Evolutionary conservation across 2,797 vertebrate genomes (phyloP), one percentile per base, ranked within the genome.

Genomic region (Characodon lateralis): DNA sequence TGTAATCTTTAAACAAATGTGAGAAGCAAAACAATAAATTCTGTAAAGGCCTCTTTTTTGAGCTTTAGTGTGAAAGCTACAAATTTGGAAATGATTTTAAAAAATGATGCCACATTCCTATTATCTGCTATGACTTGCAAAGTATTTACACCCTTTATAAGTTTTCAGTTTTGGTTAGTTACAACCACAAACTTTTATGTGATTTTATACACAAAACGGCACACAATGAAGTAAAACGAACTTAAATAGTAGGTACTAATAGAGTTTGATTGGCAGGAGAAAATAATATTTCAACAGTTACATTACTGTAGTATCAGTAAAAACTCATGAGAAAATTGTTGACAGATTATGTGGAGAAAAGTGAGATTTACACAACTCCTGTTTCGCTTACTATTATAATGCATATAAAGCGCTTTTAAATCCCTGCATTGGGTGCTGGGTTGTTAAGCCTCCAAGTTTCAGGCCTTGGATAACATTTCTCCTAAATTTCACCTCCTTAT

Each of bases 1-100:
- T 59, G n/a, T 43, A 70, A 83, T 61, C 48, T 10, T 26, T 61
- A n/a, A 76, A 77, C 71, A 43, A 53, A n/a, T 41, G 26, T n/a
- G 31, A 74, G 61, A n/a, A 13, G 16, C 13, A 69, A 69, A 46
- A 46, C 66, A 43, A 43, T 46, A 26, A 46, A 69, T 46, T 31
- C 6, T n/a, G 10, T 69, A n/a, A 69, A 46, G 24, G 10, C 22
- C 22, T 66, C 35, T 22, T 12, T 31, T 31, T 39, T 10, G 12
- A 24, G 4, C 20, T 5, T 43, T 41, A 18, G 39, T 46, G 65
- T 20, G 6, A 46, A 46, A 43, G 24, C 35, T 39, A 12, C 39
- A 65, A 16, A 39, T n/a, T 22, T 46, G 24, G 12, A 2, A 24
- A 43, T 68, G 22, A 31, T 35, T 48, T 48, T 1, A 9, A 22